Evolutionary conservation across 2,797 vertebrate genomes (phyloP).

Genomic region (Melopsittacus undulatus): DNA sequence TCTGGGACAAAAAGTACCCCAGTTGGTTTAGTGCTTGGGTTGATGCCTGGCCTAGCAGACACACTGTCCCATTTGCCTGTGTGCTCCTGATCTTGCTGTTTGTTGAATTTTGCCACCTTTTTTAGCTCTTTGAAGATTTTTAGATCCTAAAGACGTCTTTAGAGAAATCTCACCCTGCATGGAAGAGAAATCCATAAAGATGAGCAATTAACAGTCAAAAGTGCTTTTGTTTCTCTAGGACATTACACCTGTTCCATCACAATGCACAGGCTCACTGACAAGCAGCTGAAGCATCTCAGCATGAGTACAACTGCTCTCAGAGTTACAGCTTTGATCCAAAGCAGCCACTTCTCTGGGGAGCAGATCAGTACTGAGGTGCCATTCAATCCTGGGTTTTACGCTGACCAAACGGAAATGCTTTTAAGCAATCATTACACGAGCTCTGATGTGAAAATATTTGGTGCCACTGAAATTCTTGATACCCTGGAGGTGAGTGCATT

Average conservation of each 20-base stretch:
- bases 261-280: slow-evolving; percentile 81
- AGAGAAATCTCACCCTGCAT: rapidly evolving
- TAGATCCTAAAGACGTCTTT: neutral
- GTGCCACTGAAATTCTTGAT: slow-evolving; percentile 79
- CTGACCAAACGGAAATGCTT: slow-evolving; percentile 86
- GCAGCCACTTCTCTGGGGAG: slow-evolving; percentile 67
- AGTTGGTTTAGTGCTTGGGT: neutral
- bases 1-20: neutral
- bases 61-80: rapidly evolving
- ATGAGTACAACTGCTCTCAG: slow-evolving; percentile 78
- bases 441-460: slow-evolving; percentile 87
- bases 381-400: slow-evolving; percentile 86
- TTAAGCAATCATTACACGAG: slow-evolving; percentile 84
- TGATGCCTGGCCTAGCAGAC: neutral
- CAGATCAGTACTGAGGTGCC: slow-evolving; percentile 80
- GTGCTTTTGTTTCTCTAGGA: slow-evolving; percentile 74
- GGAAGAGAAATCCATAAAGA: neutral
- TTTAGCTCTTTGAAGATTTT: neutral
- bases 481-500: slow-evolving; percentile 81
- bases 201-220: neutral
- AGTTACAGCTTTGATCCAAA: slow-evolving; percentile 80
- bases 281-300: slow-evolving; percentile 84
- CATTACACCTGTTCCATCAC: slow-evolving; percentile 86
- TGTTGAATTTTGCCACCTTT: neutral
- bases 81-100: neutral